Percentiles rank a stretch among this genome's conserved stretches.
Evolutionary conservation across 2,888 invertebrate genomes (phyloP).

Genomic region (Amblyjoppa fuscipennis): DNA sequence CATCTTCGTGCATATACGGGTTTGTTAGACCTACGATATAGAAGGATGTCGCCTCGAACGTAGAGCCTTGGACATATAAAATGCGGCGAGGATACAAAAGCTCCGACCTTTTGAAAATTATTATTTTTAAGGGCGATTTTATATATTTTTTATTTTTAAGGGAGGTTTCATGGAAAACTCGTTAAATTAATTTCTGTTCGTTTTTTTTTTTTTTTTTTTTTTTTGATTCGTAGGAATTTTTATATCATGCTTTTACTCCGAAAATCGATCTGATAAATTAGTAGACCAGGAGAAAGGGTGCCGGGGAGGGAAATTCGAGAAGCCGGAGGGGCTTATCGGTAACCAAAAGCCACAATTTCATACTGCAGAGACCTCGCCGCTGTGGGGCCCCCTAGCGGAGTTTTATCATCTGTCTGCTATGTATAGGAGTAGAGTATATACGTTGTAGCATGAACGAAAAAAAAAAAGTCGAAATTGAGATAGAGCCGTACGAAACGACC

Average conservation of each 20-base stretch:
- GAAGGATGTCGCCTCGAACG: too few relatives aligned
- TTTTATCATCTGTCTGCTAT: conserved; percentile 6
- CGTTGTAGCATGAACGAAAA: not conserved
- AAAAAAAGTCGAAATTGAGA: conserved; percentile 38
- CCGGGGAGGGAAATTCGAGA: not conserved
- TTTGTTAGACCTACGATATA: too few relatives aligned
- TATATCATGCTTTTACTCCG: not conserved
- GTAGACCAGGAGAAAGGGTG: not conserved
- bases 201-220: too few relatives aligned
- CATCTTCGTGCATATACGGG: too few relatives aligned
- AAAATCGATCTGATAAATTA: conserved; percentile 11
- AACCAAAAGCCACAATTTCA: conserved; percentile 39
- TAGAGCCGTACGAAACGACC: conserved; percentile 37
- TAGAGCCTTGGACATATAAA: too few relatives aligned
- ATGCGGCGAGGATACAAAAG: too few relatives aligned
- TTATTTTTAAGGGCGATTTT: too few relatives aligned
- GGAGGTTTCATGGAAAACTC: too few relatives aligned
- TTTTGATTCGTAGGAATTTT: too few relatives aligned
- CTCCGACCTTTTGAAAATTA: too few relatives aligned
- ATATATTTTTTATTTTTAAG: too few relatives aligned
- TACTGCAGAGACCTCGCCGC: not conserved
- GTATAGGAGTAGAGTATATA: not conserved
- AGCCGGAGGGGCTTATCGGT: conserved; percentile 22
- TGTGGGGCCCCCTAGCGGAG: not conserved
- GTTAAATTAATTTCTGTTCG: too few relatives aligned